phyloP scores from a whole-genome alignment of 2,888 invertebrate genomes.

The Neocrepidodera transversa region DNA sequence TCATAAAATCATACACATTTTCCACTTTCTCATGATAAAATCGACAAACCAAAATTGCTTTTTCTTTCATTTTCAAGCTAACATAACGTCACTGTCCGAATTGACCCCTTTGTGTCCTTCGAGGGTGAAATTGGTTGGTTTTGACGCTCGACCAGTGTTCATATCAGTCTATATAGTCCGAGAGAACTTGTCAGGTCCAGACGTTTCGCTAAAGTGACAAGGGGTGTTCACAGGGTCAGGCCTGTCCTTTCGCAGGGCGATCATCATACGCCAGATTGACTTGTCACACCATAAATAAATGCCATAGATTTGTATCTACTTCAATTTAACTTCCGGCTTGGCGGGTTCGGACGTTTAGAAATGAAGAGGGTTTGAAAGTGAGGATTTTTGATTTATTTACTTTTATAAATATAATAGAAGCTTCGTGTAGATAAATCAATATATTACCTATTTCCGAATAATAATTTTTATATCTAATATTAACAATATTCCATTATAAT shows the following conservation, averaged over 20 bases:
- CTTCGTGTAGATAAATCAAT: not conserved
- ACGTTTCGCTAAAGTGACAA: conserved; percentile 31
- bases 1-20: too few species aligned
- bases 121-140: conserved; percentile 23
- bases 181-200: conserved; percentile 37
- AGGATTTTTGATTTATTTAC: conserved; percentile 4
- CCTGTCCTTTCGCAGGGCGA: conserved; percentile 26
- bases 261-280: conserved; percentile 43
- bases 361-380: conserved; percentile 14
- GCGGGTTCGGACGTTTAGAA: not conserved
- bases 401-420: not conserved
- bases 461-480: too few species aligned
- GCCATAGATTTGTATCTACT: conserved; percentile 19
- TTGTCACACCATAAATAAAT: conserved; percentile 44
- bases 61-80: not conserved
- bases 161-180: conserved; percentile 34
- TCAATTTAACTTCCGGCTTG: conserved; percentile 6
- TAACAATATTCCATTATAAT: too few species aligned
- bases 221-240: conserved; percentile 28
- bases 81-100: not conserved
- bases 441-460: too few species aligned
- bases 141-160: conserved; percentile 31
- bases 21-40: too few species aligned
- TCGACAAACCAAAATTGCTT: not conserved
- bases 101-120: conserved; percentile 5